Evolutionary conservation across 2,797 vertebrate species (phyloP), one percentile per base, ranked within the genome.

Genomic region (Alexandromys oeconomus): DNA sequence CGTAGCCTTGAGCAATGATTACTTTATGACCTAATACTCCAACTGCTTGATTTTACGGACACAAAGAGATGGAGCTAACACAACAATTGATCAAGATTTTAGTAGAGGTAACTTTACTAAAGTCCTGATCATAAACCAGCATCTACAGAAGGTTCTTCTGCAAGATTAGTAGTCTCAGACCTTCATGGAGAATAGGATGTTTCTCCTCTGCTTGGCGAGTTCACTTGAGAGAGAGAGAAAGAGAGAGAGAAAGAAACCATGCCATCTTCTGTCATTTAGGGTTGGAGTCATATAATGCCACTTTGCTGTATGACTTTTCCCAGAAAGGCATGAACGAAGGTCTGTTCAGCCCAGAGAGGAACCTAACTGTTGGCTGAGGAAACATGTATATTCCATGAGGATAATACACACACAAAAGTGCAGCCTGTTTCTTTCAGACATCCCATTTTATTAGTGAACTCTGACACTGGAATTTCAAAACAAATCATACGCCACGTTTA

Each of bases 41-140:
- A 92, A 92, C 23, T 90, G 77, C 40, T 87, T 94, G 57, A 92
- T 81, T 93, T 90, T 97, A 4, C 34, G 90, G 61, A 87, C 43
- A 51, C 29, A 61, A 88, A 76, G 34, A 19, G 34, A 69, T 19
- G 7, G 15, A n/a, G 15, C 67, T 69, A 69, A 21, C 14, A 48
- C 21, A 59, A 37, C 57, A 81, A 31, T 78, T 89, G 85, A 69
- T 57, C 43, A 63, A 87, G 74, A 87, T 12, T 86, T 89, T 40
- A 78, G 46, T 34, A 94, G 23, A 61, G 94, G 29, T 63, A 87
- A 69, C 43, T 90, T 82, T n/a, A 40, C 17, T 31, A 65, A 96
- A 31, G 40, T 54, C 34, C 90, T 93, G 82, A 34, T 87, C 85
- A 84, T 37, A 87, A 92, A 79, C 67, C 40, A 85, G 21, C 69